Evolutionary conservation across 2,888 invertebrate genomes (phyloP).

Genomic region (Creontiades dilutus): DNA sequence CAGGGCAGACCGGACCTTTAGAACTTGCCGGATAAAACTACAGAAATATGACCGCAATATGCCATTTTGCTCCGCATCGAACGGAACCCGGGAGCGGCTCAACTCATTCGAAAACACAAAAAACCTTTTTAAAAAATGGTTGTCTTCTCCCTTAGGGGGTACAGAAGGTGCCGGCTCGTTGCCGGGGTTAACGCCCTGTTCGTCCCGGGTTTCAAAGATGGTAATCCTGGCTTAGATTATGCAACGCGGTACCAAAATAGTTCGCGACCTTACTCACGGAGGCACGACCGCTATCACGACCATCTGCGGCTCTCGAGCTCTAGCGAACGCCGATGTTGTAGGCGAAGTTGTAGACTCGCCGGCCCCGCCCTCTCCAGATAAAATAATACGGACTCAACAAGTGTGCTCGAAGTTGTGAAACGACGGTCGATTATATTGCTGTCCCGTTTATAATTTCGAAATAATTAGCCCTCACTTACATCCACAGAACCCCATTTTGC

Average conservation of each 20-base stretch:
- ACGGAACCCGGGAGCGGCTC: not conserved
- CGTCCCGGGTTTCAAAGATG: not conserved
- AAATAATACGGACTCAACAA: too few relatives aligned
- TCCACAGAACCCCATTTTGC: too few relatives aligned
- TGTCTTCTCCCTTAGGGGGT: not conserved
- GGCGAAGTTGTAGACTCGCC: too few relatives aligned
- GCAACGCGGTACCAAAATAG: constrained; percentile 14
- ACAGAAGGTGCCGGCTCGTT: not conserved
- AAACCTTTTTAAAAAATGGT: not conserved
- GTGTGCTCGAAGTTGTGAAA: too few relatives aligned
- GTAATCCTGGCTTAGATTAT: not conserved
- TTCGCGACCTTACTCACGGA: not conserved
- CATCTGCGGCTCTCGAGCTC: not conserved
- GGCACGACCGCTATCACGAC: not conserved
- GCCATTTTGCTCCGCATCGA: not conserved
- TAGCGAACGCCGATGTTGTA: too few relatives aligned
- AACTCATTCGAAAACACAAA: not conserved
- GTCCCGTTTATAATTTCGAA: too few relatives aligned
- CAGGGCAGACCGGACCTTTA: not conserved
- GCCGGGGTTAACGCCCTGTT: not conserved
- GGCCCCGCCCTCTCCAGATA: too few relatives aligned
- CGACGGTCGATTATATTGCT: too few relatives aligned
- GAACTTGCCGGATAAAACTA: not conserved
- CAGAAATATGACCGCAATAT: not conserved
- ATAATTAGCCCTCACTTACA: too few relatives aligned